phyloP scores from a whole-genome alignment of 2,888 invertebrate genomes.

The Pycnomerus fuliginosus region DNA sequence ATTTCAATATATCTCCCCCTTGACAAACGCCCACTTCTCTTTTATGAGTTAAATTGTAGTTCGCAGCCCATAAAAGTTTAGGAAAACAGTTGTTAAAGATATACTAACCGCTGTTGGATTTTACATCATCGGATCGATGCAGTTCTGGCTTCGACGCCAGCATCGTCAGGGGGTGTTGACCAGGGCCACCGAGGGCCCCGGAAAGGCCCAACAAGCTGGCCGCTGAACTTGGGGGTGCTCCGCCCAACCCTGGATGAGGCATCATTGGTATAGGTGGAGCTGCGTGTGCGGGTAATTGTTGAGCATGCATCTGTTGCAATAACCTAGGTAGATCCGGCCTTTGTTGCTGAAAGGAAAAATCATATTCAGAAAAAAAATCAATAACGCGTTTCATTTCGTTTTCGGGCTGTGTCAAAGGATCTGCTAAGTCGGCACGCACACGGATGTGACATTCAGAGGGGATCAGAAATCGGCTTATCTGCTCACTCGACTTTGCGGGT shows the following conservation, averaged over 20 bases:
- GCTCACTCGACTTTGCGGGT: slow-evolving; percentile 42
- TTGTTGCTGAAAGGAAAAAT: slow-evolving; percentile 70
- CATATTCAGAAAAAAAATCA: slow-evolving; percentile 1
- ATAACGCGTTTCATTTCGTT: slow-evolving; percentile 20
- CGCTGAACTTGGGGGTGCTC: slow-evolving; percentile 56
- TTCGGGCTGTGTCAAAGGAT: slow-evolving; percentile 30
- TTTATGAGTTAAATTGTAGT: slow-evolving; percentile 33
- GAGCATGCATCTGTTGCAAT: slow-evolving; percentile 92
- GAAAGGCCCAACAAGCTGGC: slow-evolving; percentile 62
- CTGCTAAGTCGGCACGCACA: slow-evolving; percentile 37
- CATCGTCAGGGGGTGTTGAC: slow-evolving; percentile 75
- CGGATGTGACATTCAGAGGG: slow-evolving; percentile 39
- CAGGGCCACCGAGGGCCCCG: slow-evolving; percentile 65
- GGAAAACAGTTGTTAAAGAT: slow-evolving; percentile 22
- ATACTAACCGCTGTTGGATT: slow-evolving; percentile 71
- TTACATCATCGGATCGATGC: slow-evolving; percentile 73
- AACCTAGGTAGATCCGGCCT: slow-evolving; percentile 79
- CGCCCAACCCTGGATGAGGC: slow-evolving; percentile 64
- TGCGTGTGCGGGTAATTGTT: slow-evolving; percentile 74
- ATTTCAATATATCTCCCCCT: slow-evolving; percentile 28
- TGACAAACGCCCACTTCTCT: slow-evolving; percentile 24
- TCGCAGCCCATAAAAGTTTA: slow-evolving; percentile 36
- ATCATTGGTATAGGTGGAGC: slow-evolving; percentile 74
- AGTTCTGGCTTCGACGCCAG: slow-evolving; percentile 76
- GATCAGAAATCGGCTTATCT: slow-evolving; percentile 45